Conservation (phyloP, 2,888 invertebrate species). For the Belgica antarctica region DNA sequence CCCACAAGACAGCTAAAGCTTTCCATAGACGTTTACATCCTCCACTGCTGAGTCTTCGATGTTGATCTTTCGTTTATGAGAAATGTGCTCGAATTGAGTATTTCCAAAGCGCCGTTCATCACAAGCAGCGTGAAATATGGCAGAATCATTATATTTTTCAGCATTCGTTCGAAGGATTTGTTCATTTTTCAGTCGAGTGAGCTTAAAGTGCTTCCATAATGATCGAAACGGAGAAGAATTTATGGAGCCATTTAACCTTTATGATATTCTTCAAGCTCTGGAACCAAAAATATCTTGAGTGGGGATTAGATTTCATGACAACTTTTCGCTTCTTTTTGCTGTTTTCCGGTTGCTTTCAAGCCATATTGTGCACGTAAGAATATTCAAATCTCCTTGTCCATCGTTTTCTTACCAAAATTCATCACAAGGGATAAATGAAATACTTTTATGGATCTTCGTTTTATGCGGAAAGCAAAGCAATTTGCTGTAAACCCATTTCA, state of each 20-base stretch:
- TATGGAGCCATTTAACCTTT: constrained; percentile 11
- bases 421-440: neutral
- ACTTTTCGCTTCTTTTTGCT: neutral
- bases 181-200: constrained; percentile 12
- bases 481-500: neutral
- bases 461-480: neutral
- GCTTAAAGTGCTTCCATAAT: constrained; percentile 6
- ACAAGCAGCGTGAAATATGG: neutral
- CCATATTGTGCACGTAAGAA: neutral
- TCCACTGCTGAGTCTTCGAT: neutral
- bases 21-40: too few relatives aligned
- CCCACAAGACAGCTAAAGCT: too few relatives aligned
- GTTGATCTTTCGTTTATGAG: constrained; percentile 1
- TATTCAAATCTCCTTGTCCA: constrained; percentile 6
- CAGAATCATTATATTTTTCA: neutral
- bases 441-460: neutral
- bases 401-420: neutral
- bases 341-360: neutral
- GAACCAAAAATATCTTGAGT: neutral
- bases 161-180: constrained; percentile 23
- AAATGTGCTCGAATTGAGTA: neutral
- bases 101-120: neutral
- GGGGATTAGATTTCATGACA: neutral
- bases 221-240: neutral
- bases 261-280: neutral